phyloP scores from a whole-genome alignment of 2,113 vertebrate species.

The Hepsetus odoe region DNA sequence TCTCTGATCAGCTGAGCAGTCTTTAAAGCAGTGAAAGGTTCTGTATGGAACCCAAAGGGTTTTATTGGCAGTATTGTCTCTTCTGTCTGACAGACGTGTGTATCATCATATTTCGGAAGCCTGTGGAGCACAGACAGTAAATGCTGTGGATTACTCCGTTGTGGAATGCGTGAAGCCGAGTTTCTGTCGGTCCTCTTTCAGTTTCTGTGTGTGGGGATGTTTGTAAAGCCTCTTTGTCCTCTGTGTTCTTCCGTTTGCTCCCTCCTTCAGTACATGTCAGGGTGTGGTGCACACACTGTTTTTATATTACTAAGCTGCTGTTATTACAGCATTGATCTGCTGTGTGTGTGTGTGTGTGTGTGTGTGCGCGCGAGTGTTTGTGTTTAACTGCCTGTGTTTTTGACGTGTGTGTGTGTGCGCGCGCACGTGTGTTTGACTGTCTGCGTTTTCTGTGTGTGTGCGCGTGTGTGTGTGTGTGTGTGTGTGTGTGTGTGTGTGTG shows the following conservation, averaged over 20 bases:
- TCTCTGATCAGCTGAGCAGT: background rate
- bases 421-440: too few species aligned
- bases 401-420: too few species aligned
- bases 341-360: background rate
- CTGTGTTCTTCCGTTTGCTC: constrained; percentile 42
- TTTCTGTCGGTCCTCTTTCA: constrained; percentile 37
- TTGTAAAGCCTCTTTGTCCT: constrained; percentile 59
- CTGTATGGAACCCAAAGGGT: too few species aligned
- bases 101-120: background rate
- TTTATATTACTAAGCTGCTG: constrained; percentile 48
- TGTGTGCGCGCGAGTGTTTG: background rate
- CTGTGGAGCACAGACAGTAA: constrained; percentile 7
- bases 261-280: constrained; percentile 49
- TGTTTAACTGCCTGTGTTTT: too few species aligned
- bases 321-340: constrained; percentile 18
- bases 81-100: too few species aligned
- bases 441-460: too few species aligned
- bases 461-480: too few species aligned
- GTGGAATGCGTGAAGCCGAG: background rate
- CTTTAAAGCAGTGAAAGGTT: background rate
- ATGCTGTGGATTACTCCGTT: background rate
- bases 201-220: constrained; percentile 49
- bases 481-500: too few species aligned
- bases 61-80: too few species aligned
- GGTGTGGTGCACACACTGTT: constrained; percentile 62